Evolutionary conservation across 1,140 invertebrate species (phyloP).

Genomic region (Platyscapa corneri): DNA sequence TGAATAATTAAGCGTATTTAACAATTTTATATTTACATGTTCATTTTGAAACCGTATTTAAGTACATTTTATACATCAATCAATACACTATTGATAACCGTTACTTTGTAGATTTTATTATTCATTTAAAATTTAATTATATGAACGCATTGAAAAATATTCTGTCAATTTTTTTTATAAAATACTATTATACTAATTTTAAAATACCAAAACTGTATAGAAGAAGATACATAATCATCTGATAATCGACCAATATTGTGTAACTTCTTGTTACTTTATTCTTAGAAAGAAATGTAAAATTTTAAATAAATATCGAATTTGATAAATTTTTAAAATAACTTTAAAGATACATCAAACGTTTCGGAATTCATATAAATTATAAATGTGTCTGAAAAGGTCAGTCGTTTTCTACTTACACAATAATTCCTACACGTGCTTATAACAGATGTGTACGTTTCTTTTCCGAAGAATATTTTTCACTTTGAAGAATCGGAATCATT

Average conservation of each 20-base stretch:
- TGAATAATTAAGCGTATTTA: conserved; percentile 8
- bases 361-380: background rate
- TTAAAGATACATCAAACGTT: background rate
- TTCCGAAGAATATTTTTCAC: background rate
- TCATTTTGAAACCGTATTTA: no score
- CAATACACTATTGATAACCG: no score
- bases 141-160: no score
- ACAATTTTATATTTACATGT: no score
- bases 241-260: no score
- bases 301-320: background rate
- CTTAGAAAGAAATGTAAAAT: background rate
- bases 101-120: no score
- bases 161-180: no score
- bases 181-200: no score
- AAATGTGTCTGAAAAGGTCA: background rate
- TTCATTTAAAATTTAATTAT: no score
- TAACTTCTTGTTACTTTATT: background rate
- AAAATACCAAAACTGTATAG: no score
- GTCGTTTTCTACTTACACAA: background rate
- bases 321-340: background rate
- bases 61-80: no score
- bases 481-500: background rate
- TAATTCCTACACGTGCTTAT: background rate
- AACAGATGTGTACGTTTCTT: background rate
- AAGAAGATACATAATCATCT: no score